phyloP scores from a whole-genome alignment of 2,797 vertebrate species.

The Eospalax fontanierii region DNA sequence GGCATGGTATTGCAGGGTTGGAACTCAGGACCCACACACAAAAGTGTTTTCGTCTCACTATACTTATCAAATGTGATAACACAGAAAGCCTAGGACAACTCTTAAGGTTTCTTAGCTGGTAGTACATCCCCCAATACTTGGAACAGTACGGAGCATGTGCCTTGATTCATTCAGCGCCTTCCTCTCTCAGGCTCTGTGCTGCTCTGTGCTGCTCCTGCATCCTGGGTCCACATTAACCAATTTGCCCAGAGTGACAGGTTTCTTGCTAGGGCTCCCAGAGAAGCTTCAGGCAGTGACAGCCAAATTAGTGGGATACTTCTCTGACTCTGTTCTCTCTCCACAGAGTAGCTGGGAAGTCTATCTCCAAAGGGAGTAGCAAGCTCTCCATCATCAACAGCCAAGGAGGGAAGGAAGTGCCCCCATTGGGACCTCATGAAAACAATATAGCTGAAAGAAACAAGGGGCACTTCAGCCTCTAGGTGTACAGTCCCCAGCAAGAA shows the following conservation, averaged over 20 bases:
- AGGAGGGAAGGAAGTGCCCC: not conserved
- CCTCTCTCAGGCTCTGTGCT: not conserved
- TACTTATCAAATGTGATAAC: not conserved
- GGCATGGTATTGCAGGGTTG: fast-evolving
- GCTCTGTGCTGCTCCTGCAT: not conserved
- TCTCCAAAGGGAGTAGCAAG: not conserved
- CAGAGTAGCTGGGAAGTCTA: not conserved
- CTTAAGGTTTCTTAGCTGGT: not conserved
- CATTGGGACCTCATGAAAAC: not conserved
- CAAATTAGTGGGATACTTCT: no score
- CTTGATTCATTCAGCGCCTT: not conserved
- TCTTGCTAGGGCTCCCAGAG: not conserved
- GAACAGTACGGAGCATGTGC: no score
- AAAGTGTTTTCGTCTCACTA: no score
- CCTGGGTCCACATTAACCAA: not conserved
- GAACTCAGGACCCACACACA: not conserved
- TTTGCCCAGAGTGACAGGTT: not conserved
- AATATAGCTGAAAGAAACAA: not conserved
- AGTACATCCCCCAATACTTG: not conserved
- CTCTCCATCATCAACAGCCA: not conserved
- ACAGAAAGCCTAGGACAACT: not conserved
- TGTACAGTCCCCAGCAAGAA: not conserved
- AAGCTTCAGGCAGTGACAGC: not conserved
- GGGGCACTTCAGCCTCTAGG: not conserved
- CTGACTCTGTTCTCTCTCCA: not conserved